Base-by-base conservation (phyloP, 2,888 invertebrate genomes). In the Sipunculus nudus region DNA sequence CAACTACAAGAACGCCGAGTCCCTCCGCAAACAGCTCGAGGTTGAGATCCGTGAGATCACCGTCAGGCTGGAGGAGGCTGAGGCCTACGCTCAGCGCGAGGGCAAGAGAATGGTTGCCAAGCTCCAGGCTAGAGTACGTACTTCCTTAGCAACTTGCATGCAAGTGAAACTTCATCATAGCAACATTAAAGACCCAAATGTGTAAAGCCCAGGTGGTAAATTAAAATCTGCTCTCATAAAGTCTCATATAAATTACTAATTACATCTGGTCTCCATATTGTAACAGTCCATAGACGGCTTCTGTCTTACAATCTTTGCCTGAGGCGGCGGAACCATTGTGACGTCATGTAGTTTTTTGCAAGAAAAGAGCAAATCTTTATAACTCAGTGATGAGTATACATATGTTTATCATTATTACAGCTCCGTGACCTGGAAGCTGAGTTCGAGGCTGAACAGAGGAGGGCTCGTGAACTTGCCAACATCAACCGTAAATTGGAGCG, bases 1-100 rank as follows among this genome's bases (percentile, higher is more conserved):
- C 55, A 83, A 83, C 79, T 83, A 83, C 79, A 81, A 81, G 73
- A 82, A 83, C 68, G 82, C 83, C 49, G 83, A 83, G 63, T 70
- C 76, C 43, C 78, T 82, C 55, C 76, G 83, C 64, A 83, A 83
- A 64, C 78, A 79, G 70, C 78, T 83, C n/a, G 83, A 83, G 73
- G 71, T 82, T 43, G 83, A 83, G 68, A 81, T 83, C 71, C 73
- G 83, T 29, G 83, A 83, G 70, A 82, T 83, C 71, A 83, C 82
- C 66, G 76, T 83, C 63, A 69, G 80, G 56, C 73, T 83, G 46
- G 83, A 83, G 71, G 83, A 83, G 68, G 83, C 83, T 28, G 83
- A 83, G 66, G 79, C 81, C 43, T 82, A 79, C 71, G 83, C 83
- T 61, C 76, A 74, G 61, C 72, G 80, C 53, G 82, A 83, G 70